These are phyloP conservation scores for Avahi laniger DNA, from an alignment of 2,797 vertebrate species.

Conservation along the genomic window DNA sequence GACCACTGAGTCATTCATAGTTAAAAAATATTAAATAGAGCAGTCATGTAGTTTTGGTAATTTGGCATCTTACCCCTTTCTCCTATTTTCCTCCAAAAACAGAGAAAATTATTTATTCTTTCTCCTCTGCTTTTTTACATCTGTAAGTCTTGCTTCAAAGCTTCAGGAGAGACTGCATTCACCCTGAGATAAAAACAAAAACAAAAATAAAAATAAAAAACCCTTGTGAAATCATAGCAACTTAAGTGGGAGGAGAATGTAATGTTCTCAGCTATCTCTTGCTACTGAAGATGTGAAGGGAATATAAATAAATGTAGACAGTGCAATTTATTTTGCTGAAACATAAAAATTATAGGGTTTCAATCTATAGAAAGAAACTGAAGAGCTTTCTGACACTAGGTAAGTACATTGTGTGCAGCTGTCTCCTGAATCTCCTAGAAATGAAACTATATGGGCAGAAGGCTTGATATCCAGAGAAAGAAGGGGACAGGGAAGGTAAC, in stretches of 20 bases:
- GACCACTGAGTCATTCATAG: not conserved
- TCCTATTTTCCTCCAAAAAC: constrained; percentile 3
- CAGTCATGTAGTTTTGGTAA: not conserved
- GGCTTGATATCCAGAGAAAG: not conserved
- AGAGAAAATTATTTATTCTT: not conserved
- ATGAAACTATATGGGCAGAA: constrained; percentile 25
- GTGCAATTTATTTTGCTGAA: constrained; percentile 75
- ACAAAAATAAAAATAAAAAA: constrained; percentile 56
- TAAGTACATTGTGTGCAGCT: constrained; percentile 28
- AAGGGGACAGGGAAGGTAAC: not conserved
- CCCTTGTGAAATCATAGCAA: constrained; percentile 71
- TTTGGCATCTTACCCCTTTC: not conserved
- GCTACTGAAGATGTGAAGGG: constrained; percentile 71
- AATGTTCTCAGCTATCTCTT: constrained; percentile 80
- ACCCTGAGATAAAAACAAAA: constrained; percentile 57
- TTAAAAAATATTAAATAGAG: not conserved
- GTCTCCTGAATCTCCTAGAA: constrained; percentile 10
- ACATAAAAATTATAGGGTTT: constrained; percentile 79
- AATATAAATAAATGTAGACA: constrained; percentile 80
- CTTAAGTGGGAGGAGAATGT: constrained; percentile 78
- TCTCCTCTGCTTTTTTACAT: not conserved
- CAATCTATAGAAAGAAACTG: constrained; percentile 68
- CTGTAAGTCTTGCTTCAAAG: constrained; percentile 4
- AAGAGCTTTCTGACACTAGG: not conserved
- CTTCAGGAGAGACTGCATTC: constrained; percentile 21